phyloP scores from a whole-genome alignment of 1,140 invertebrate species.

The Bacillus rossius region DNA sequence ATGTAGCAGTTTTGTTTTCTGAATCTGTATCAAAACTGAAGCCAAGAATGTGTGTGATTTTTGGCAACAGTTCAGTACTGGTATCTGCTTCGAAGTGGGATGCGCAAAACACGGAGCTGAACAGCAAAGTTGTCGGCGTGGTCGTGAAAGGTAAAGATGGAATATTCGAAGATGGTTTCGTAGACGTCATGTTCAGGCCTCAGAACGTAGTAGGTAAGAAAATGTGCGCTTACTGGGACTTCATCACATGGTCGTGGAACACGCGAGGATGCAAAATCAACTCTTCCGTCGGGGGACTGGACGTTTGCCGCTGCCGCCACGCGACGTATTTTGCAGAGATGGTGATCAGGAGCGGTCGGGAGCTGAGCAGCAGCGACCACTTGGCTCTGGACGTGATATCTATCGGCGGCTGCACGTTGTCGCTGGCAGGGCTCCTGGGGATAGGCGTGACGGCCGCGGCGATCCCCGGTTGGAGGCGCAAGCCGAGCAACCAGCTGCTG shows the following conservation, averaged over 20 bases:
- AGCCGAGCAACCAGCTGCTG: constrained; percentile 54
- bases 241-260: neutral
- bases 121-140: no score
- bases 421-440: constrained; percentile 48
- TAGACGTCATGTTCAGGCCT: no score
- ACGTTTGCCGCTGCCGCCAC: constrained; percentile 50
- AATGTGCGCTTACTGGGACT: neutral
- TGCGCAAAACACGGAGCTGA: no score
- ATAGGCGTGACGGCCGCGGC: constrained; percentile 52
- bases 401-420: constrained; percentile 51
- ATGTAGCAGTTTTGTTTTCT: no score
- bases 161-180: no score
- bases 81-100: no score
- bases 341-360: constrained; percentile 38
- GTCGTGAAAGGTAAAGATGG: no score
- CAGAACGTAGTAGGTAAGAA: neutral
- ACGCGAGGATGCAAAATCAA: neutral
- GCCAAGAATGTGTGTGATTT: no score
- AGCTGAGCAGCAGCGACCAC: constrained; percentile 38
- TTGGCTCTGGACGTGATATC: constrained; percentile 51
- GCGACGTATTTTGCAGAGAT: constrained; percentile 55
- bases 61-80: no score
- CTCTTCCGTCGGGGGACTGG: constrained; percentile 29
- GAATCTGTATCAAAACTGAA: no score
- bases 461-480: constrained; percentile 52